These are phyloP conservation scores for Lepidurus packardi DNA, from an alignment of 1,140 invertebrate genomes.

Conservation along the genomic window DNA sequence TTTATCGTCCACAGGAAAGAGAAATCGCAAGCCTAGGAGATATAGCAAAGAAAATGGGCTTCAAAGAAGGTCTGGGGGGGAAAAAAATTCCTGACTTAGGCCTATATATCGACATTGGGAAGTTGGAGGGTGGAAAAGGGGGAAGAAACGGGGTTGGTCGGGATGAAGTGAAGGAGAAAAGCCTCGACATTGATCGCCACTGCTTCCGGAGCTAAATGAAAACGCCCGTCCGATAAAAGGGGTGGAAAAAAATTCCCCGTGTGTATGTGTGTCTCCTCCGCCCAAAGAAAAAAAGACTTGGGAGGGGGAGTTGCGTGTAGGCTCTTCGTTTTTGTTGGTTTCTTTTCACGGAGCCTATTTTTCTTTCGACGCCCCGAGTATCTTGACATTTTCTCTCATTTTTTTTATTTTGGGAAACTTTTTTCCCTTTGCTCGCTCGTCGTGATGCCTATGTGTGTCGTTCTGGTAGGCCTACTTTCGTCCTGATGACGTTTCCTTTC, in stretches of 20 bases:
- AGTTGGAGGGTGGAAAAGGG: background rate
- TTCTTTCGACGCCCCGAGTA: background rate
- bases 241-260: background rate
- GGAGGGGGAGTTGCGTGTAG: conserved; percentile 15
- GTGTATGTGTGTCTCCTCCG: background rate
- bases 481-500: conserved; percentile 17
- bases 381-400: conserved; percentile 9
- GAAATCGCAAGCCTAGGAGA: background rate
- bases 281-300: background rate
- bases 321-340: conserved; percentile 4
- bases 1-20: background rate
- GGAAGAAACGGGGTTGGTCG: background rate
- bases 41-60: background rate
- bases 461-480: background rate
- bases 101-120: background rate
- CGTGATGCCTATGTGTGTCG: background rate
- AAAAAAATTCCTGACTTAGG: background rate
- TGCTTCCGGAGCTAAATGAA: conserved; percentile 21
- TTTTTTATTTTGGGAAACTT: background rate
- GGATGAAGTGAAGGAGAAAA: conserved; percentile 1
- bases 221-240: conserved; percentile 11
- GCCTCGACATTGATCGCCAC: conserved; percentile 12
- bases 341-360: conserved; percentile 1
- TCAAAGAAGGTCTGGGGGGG: background rate
- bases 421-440: background rate